Percentiles rank a stretch among this genome's conserved stretches.
Evolutionary conservation across 1,140 invertebrate species (phyloP).

Genomic region (Pogonomyrmex barbatus): DNA sequence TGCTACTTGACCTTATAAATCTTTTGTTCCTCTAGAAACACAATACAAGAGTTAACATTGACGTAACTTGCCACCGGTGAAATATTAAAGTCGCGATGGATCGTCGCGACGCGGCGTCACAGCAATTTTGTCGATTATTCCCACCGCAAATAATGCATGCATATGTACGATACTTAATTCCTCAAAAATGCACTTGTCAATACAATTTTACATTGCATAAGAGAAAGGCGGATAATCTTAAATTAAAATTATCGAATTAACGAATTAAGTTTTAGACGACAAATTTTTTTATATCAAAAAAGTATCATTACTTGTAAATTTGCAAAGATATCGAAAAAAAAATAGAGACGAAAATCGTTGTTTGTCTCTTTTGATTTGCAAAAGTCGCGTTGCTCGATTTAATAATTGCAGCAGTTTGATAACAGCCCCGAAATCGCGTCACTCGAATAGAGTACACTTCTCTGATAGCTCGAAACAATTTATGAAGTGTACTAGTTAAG

Average conservation of each 20-base stretch:
- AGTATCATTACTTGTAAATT: neutral
- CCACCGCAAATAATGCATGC: neutral
- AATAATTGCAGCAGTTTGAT: slow-evolving; percentile 26
- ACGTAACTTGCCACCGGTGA: slow-evolving; percentile 35
- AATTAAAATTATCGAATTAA: neutral
- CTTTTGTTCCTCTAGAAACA: slow-evolving; percentile 30
- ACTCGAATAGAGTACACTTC: neutral
- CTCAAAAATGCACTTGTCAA: neutral
- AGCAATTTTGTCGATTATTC: slow-evolving; percentile 48
- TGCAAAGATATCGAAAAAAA: neutral
- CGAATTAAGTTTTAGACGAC: neutral
- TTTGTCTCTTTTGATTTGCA: neutral
- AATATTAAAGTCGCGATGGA: slow-evolving; percentile 15
- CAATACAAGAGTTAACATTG: slow-evolving; percentile 68
- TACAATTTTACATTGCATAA: neutral
- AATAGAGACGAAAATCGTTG: neutral
- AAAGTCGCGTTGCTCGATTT: neutral
- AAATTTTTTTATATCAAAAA: neutral
- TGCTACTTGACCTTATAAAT: slow-evolving; percentile 69
- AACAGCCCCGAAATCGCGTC: neutral
- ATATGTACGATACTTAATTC: neutral
- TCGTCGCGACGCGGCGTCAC: neutral
- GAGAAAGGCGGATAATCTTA: neutral
- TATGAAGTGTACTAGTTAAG: slow-evolving; percentile 8
- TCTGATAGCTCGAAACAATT: slow-evolving; percentile 41